Conservation (phyloP, 1,140 invertebrate genomes). For the Zaprionus camerounensis region DNA sequence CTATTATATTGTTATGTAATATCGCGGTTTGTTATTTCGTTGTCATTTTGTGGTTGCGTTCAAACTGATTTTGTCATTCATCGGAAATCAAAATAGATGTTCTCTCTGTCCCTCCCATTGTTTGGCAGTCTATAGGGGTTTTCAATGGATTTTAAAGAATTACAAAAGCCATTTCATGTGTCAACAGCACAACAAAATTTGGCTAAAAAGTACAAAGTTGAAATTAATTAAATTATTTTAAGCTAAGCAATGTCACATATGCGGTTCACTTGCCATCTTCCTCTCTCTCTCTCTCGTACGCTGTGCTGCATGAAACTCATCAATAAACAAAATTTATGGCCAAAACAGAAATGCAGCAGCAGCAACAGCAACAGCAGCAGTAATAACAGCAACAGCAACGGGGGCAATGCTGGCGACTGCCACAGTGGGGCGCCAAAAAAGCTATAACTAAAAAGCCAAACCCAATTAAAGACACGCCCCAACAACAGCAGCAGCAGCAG, state of each 20-base stretch:
- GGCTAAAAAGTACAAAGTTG: constrained; percentile 49
- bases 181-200: constrained; percentile 47
- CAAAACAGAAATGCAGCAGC: constrained; percentile 38
- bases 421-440: constrained; percentile 16
- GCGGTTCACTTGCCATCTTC: neutral
- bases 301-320: constrained; percentile 45
- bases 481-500: constrained; percentile 12
- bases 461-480: constrained; percentile 68
- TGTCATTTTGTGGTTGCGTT: neutral
- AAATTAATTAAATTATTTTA: constrained; percentile 76
- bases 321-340: constrained; percentile 75
- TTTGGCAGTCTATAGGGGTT: neutral
- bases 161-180: constrained; percentile 66
- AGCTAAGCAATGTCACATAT: constrained; percentile 61
- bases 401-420: neutral
- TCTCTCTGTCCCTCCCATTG: neutral
- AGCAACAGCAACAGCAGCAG: constrained; percentile 5
- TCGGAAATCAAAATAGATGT: neutral
- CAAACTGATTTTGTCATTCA: neutral
- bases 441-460: constrained; percentile 46
- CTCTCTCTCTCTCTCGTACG: neutral
- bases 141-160: constrained; percentile 39
- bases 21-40: neutral
- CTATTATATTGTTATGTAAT: neutral
- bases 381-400: neutral